These are phyloP conservation scores for Mallateleia sp. DNA, from an alignment of 2,888 invertebrate genomes.

Conservation along the genomic window DNA sequence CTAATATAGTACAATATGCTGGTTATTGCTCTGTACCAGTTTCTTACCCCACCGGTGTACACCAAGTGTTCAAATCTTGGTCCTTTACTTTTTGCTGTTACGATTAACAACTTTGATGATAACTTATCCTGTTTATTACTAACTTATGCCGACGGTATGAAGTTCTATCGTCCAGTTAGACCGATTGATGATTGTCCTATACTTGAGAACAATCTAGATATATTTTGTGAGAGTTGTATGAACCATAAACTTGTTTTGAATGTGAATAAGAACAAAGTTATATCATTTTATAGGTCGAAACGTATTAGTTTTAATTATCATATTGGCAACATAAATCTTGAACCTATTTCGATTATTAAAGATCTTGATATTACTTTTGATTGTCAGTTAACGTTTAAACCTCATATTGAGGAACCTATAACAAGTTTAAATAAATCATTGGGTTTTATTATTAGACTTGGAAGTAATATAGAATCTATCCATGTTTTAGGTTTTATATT, in stretches of 20 bases:
- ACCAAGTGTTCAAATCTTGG: slow-evolving; percentile 23
- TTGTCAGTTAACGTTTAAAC: not conserved
- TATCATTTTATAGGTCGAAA: slow-evolving; percentile 6
- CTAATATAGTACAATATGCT: not conserved
- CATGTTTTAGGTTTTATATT: too few relatives aligned
- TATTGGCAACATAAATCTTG: not conserved
- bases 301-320: not conserved
- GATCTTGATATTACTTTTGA: slow-evolving; percentile 16
- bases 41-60: slow-evolving; percentile 3
- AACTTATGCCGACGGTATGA: slow-evolving; percentile 10
- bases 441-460: not conserved
- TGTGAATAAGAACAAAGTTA: not conserved
- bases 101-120: not conserved
- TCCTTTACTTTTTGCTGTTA: not conserved
- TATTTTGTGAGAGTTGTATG: not conserved
- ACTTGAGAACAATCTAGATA: not conserved
- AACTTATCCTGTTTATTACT: not conserved
- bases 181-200: not conserved
- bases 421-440: not conserved
- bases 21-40: not conserved
- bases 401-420: not conserved
- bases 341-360: not conserved
- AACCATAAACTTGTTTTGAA: not conserved
- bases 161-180: not conserved
- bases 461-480: not conserved